A percentile compares a stretch with the other conserved stretches of the same genome.
These are phyloP conservation scores for Pseudocheirus occidentalis DNA, from an alignment of 2,797 vertebrate species.

Conservation along the genomic window DNA sequence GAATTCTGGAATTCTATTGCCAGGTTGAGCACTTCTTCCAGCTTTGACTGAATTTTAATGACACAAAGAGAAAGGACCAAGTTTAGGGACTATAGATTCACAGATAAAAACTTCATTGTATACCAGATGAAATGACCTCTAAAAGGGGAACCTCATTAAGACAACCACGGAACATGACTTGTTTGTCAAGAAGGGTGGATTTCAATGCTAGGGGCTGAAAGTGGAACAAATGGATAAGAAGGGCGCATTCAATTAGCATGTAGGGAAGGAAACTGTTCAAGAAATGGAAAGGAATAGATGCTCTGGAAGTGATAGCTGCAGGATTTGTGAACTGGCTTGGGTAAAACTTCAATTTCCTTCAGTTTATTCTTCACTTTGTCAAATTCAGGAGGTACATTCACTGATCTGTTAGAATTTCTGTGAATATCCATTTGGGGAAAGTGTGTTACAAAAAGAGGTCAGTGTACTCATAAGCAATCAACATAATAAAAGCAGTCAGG, in stretches of 20 bases:
- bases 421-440: slow-evolving; percentile 43
- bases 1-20: slow-evolving; percentile 97
- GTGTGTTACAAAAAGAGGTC: slow-evolving; percentile 15
- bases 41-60: slow-evolving; percentile 88
- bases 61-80: slow-evolving; percentile 43
- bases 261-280: slow-evolving; percentile 25
- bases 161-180: slow-evolving; percentile 11
- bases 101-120: slow-evolving; percentile 77
- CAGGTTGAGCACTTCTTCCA: slow-evolving; percentile 94
- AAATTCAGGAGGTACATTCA: slow-evolving; percentile 12
- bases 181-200: slow-evolving; percentile 64
- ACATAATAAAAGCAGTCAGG: slow-evolving; percentile 16
- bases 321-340: slow-evolving; percentile 60
- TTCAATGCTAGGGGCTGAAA: slow-evolving; percentile 58
- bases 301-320: slow-evolving; percentile 63
- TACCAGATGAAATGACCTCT: slow-evolving; percentile 50
- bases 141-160: slow-evolving; percentile 55
- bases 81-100: slow-evolving; percentile 53
- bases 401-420: not conserved
- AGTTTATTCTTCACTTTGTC: slow-evolving; percentile 39
- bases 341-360: slow-evolving; percentile 57
- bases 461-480: slow-evolving; percentile 6
- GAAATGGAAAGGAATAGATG: not conserved
- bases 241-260: not conserved
- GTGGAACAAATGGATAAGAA: slow-evolving; percentile 40